Percentiles rank a stretch among this genome's conserved stretches.
Conservation (phyloP, 2,888 invertebrate species). For the Petrolisthes cinctipes region DNA sequence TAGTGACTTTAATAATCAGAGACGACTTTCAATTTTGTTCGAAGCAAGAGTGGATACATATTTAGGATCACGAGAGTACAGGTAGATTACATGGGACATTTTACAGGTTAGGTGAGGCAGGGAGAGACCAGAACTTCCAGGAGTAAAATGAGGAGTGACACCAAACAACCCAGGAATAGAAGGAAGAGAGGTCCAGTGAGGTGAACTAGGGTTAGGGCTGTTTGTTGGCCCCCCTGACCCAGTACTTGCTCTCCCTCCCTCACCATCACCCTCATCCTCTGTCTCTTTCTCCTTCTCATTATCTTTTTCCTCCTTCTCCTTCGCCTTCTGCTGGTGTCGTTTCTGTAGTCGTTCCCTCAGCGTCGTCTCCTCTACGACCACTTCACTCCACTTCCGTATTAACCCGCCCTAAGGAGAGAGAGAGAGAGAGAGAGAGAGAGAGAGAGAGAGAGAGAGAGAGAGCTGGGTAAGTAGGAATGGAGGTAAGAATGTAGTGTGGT, state of each 20-base stretch:
- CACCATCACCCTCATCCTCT: too few species aligned
- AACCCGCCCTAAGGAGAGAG: neutral
- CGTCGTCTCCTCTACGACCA: neutral
- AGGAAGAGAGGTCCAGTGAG: neutral
- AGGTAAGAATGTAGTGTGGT: neutral
- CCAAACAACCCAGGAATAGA: neutral
- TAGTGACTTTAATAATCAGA: too few species aligned
- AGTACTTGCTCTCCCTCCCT: neutral
- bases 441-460: neutral
- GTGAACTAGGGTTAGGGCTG: neutral
- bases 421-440: neutral
- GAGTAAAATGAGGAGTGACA: neutral
- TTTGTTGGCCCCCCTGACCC: neutral
- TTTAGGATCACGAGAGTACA: too few species aligned
- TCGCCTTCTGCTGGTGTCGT: neutral
- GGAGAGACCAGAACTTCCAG: neutral
- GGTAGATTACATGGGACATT: too few species aligned
- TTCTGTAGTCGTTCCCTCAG: slow-evolving; percentile 9
- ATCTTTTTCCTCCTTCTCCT: neutral
- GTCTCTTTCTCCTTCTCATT: neutral
- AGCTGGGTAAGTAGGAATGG: neutral
- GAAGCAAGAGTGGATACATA: too few species aligned
- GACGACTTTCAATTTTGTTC: too few species aligned
- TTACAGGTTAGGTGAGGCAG: neutral
- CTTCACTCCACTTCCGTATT: neutral